Base-by-base conservation (phyloP, 2,113 vertebrate species). In the Entomyzon cyanotis region DNA sequence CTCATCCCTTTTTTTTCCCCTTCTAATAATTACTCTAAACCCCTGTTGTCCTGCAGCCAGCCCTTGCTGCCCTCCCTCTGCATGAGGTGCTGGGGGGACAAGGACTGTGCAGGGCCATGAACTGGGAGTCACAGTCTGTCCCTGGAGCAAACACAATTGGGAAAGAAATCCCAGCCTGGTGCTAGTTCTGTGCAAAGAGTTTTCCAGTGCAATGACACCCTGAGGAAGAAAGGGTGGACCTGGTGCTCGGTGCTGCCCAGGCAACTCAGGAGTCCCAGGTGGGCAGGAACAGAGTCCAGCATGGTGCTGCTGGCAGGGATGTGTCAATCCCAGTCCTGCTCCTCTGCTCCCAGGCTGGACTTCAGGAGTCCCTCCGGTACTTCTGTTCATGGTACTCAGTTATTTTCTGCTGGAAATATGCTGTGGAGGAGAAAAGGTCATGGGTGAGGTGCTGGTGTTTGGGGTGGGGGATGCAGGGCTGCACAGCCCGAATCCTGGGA, bases 321-420 rank as follows among this genome's bases (percentile, higher is more conserved):
- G 12, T 47, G n/a, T 47, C 49, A 23, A 10, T 68, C 41, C 47
- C 41, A 47, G 62, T 62, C 64, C 46, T 35, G 81, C 55, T 96
- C 60, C 82, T 6, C 41, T 63, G 52, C 5, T 78, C 33, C 62
- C 41, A 17, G 62, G 88, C 79, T 79, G 73, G 69, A 10, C 71
- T 92, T 96, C 97, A 98, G 95, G 97, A 99, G 87, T 97, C 97
- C 89, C 93, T 97, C 37, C 98, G 98, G 87, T 97, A 97, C 96
- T 98, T 98, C 94, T 98, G 97, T 83, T 98, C 98, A 3, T 99
- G 98, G 90, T 98, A 98, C 95, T 99, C 98, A 19, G 92, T 69
- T 96, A 99, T 98, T 96, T 99, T 99, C 96, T 60, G 95, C 92
- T 99, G 98, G 96, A 99, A 99, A 90, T 98, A 98, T 0, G 87